phyloP scores from a whole-genome alignment of 2,888 invertebrate genomes.

The Monochamus alternatus region DNA sequence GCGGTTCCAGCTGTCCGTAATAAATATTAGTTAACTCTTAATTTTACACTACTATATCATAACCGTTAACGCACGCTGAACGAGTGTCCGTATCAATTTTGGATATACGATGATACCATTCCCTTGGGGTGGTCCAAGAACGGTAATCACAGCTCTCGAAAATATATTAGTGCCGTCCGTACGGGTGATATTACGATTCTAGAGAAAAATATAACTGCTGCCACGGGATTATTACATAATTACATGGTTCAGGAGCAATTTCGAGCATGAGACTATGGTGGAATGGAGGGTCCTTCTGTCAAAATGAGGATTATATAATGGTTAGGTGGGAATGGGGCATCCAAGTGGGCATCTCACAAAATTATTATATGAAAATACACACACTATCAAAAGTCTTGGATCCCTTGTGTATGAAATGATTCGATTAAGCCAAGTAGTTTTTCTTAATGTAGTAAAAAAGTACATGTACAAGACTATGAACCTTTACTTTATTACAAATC shows the following conservation, averaged over 20 bases:
- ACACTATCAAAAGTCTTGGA: too few species aligned
- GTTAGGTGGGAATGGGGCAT: not conserved
- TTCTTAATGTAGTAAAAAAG: too few species aligned
- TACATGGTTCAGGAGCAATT: conserved; percentile 18
- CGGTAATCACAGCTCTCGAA: conserved; percentile 4
- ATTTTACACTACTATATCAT: not conserved
- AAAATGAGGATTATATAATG: conserved; percentile 11
- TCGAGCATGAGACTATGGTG: conserved; percentile 3
- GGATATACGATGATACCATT: not conserved
- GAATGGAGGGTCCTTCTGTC: conserved; percentile 18
- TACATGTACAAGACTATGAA: too few species aligned
- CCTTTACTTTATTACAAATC: too few species aligned
- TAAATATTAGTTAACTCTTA: too few species aligned
- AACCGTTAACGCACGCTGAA: not conserved
- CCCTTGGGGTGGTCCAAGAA: not conserved
- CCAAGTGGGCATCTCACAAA: not conserved
- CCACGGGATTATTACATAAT: conserved; percentile 24
- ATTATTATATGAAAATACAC: too few species aligned
- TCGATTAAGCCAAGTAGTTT: too few species aligned
- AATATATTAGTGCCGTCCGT: conserved; percentile 13
- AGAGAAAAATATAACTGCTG: conserved; percentile 13
- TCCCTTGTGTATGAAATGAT: too few species aligned
- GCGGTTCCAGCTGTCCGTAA: too few species aligned
- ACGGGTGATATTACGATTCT: not conserved
- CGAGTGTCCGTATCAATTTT: not conserved